phyloP scores from a whole-genome alignment of 2,797 vertebrate species.

The Simalia tracyae region DNA sequence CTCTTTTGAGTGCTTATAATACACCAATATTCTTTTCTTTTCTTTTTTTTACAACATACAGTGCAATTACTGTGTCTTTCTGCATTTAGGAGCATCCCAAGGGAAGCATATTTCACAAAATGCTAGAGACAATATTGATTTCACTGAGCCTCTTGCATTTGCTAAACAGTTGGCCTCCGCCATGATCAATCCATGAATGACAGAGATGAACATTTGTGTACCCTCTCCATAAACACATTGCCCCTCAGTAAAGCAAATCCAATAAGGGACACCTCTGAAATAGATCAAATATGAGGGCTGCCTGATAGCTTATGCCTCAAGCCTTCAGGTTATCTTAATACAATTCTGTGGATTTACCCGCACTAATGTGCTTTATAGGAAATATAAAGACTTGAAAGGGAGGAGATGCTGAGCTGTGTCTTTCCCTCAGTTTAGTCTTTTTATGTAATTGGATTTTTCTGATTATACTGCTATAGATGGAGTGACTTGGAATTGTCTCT shows the following conservation, averaged over 20 bases:
- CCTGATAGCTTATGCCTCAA: constrained; percentile 13
- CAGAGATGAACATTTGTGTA: constrained; percentile 22
- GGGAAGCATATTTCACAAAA: constrained; percentile 23
- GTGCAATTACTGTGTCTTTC: constrained; percentile 21
- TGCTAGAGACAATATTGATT: constrained; percentile 35
- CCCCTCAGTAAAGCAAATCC: constrained; percentile 31
- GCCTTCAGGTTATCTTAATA: constrained; percentile 33
- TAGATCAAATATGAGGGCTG: constrained; percentile 20
- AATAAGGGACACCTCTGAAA: constrained; percentile 33
- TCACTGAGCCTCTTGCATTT: constrained; percentile 14
- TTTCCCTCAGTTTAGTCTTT: neutral
- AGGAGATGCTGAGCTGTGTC: neutral
- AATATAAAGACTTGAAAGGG: constrained; percentile 12
- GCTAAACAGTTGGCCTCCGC: constrained; percentile 31
- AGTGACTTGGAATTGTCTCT: neutral
- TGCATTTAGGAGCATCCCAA: constrained; percentile 4
- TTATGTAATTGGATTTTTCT: constrained; percentile 9
- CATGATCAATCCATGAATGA: constrained; percentile 39
- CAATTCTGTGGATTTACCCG: constrained; percentile 28
- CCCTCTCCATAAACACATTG: constrained; percentile 24
- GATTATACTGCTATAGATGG: neutral
- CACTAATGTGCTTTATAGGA: constrained; percentile 23
- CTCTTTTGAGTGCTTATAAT: neutral
- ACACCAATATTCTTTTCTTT: neutral
- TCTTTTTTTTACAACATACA: neutral